phyloP scores from a whole-genome alignment of 92 coral and sea anemone genomes.

The Galaxea fascicularis region DNA sequence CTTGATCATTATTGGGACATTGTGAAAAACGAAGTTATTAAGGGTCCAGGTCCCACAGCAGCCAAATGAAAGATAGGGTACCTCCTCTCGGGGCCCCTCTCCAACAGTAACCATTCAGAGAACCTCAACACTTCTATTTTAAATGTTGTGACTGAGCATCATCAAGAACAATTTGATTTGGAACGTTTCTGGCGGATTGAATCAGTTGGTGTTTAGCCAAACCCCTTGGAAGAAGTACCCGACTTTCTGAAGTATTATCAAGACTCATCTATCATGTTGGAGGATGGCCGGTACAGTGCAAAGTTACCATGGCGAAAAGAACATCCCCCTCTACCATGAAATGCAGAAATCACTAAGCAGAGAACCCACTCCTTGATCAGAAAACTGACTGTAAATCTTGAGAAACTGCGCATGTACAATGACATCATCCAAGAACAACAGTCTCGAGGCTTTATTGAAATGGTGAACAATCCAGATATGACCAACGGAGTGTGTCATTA shows the following conservation, averaged over 20 bases:
- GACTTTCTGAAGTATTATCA: conserved; percentile 37
- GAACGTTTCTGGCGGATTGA: conserved; percentile 45
- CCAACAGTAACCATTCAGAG: no score
- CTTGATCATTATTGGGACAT: no score
- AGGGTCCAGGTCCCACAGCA: no score
- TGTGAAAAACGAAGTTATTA: conserved; percentile 60
- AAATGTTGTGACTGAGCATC: no score
- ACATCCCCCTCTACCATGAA: conserved; percentile 51
- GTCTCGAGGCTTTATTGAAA: conserved; percentile 55
- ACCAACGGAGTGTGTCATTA: conserved; percentile 45
- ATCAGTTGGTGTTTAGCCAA: conserved; percentile 48
- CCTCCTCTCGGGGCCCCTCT: no score
- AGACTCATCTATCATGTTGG: conserved; percentile 28
- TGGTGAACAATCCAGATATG: conserved; percentile 35
- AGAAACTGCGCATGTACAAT: conserved; percentile 30
- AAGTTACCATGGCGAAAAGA: conserved; percentile 65
- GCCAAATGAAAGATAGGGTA: no score
- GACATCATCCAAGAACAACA: conserved; percentile 55
- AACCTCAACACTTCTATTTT: no score
- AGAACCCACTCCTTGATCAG: conserved; percentile 51
- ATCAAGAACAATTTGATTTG: conserved; percentile 37
- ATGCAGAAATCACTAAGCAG: conserved; percentile 21
- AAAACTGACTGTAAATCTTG: conserved; percentile 46
- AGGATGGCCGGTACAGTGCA: conserved; percentile 54
- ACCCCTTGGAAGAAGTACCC: conserved; percentile 10